Percentiles rank a stretch among this genome's conserved stretches.
phyloP scores from a whole-genome alignment of 2,888 invertebrate species.

The Euspilapteryx auroguttella region DNA sequence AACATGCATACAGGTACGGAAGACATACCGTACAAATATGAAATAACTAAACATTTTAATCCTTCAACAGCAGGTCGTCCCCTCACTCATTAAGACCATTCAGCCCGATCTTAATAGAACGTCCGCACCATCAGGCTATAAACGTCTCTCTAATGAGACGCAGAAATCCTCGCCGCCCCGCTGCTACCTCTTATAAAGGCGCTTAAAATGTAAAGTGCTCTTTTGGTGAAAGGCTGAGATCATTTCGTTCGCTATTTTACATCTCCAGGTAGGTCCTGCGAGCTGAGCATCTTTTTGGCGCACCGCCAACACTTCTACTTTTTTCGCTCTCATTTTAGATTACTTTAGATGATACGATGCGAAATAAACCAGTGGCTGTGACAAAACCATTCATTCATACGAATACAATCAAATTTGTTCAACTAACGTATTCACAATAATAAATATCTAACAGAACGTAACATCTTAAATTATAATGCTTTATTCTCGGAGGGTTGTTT shows the following conservation, averaged over 20 bases:
- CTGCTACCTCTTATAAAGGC: constrained; percentile 22
- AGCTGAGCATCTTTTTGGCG: constrained; percentile 37
- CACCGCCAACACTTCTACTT: constrained; percentile 37
- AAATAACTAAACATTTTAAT: too few relatives aligned
- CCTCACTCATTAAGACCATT: too few relatives aligned
- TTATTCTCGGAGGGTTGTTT: constrained; percentile 33
- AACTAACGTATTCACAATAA: too few relatives aligned
- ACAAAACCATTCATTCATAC: too few relatives aligned
- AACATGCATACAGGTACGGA: constrained; percentile 74
- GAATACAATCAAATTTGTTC: too few relatives aligned
- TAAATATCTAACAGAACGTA: too few relatives aligned
- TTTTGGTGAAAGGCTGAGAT: constrained; percentile 36
- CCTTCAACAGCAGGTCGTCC: too few relatives aligned
- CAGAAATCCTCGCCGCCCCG: constrained; percentile 22
- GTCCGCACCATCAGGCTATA: constrained; percentile 8
- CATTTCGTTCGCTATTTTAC: constrained; percentile 39
- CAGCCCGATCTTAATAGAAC: too few relatives aligned
- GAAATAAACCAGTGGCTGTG: too few relatives aligned
- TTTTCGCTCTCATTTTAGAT: constrained; percentile 43
- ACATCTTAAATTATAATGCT: too few relatives aligned
- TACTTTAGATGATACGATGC: too few relatives aligned
- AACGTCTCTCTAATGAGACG: constrained; percentile 30
- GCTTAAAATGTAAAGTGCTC: constrained; percentile 33
- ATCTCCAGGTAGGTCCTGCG: constrained; percentile 14
- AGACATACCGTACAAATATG: too few relatives aligned